Evolutionary conservation across 2,888 invertebrate genomes (phyloP).

Genomic region (Steromphala cineraria): DNA sequence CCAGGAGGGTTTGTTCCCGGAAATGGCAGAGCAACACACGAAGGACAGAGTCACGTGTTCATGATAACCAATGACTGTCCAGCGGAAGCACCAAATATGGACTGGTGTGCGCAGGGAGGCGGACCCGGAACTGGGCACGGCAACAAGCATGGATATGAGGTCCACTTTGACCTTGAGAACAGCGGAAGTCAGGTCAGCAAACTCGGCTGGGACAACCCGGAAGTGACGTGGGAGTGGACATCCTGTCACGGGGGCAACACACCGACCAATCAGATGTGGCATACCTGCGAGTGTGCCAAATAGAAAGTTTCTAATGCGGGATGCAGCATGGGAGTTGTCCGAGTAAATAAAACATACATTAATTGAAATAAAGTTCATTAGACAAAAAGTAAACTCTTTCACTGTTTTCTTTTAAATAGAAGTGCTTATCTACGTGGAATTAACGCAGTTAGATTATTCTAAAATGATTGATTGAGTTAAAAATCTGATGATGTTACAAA

Average conservation of each 20-base stretch:
- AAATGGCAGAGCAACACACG: slow-evolving; percentile 39
- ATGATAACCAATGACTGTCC: slow-evolving; percentile 65
- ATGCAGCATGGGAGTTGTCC: no score
- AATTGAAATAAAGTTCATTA: no score
- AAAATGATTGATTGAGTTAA: no score
- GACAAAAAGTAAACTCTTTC: no score
- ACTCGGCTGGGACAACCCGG: slow-evolving; percentile 47
- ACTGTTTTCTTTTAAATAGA: no score
- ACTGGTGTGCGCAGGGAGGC: slow-evolving; percentile 56
- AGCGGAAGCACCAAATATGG: slow-evolving; percentile 46
- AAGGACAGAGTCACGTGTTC: slow-evolving; percentile 43
- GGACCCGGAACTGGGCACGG: slow-evolving; percentile 30
- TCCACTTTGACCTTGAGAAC: slow-evolving; percentile 47
- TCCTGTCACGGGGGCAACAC: slow-evolving; percentile 28
- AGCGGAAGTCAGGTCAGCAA: slow-evolving; percentile 26
- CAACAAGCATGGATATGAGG: slow-evolving; percentile 42
- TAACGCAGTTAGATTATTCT: no score
- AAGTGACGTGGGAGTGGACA: slow-evolving; percentile 42
- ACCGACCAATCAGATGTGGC: slow-evolving; percentile 20
- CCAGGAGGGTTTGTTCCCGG: slow-evolving; percentile 58
- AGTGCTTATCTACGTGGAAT: no score
- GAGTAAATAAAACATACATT: no score
- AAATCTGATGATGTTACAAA: no score
- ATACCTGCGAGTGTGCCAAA: slow-evolving; percentile 25
- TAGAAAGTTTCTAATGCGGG: not conserved